Evolutionary conservation across 2,888 invertebrate genomes (phyloP).

Genomic region (Glaucopsyche alexis): DNA sequence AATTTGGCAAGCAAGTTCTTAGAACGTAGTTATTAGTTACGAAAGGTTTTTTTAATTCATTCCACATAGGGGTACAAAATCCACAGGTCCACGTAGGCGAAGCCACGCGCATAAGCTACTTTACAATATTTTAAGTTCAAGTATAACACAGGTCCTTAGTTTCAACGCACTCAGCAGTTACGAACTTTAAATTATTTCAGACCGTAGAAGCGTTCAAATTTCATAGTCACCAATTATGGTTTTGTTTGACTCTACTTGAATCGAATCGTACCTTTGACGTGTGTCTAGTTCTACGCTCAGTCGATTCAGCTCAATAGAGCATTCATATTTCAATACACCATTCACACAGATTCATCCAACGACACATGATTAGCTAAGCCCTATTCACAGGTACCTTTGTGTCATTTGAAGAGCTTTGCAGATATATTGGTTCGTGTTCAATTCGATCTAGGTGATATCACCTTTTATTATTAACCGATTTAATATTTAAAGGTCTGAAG

Average conservation of each 20-base stretch:
- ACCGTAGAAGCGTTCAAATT: background rate
- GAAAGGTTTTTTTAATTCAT: too few relatives aligned
- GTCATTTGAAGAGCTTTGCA: background rate
- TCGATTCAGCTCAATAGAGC: constrained; percentile 3
- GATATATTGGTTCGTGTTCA: background rate
- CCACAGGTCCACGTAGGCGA: too few relatives aligned
- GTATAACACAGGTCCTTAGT: too few relatives aligned
- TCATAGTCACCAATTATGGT: background rate
- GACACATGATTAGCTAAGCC: background rate
- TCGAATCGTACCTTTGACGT: background rate
- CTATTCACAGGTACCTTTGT: background rate
- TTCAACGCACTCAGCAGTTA: background rate
- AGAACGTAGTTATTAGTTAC: too few relatives aligned
- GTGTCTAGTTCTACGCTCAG: background rate
- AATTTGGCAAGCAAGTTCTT: too few relatives aligned
- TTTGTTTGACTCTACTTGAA: constrained; percentile 2
- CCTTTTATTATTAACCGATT: too few relatives aligned
- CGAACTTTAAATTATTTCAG: background rate
- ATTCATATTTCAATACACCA: constrained; percentile 15
- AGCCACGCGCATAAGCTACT: too few relatives aligned
- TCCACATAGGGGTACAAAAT: too few relatives aligned
- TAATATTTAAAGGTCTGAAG: background rate
- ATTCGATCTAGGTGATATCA: background rate
- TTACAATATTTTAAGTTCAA: too few relatives aligned
- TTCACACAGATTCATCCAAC: background rate